phyloP scores from a whole-genome alignment of 1,140 invertebrate genomes.

The Rhagoletis pomonella region DNA sequence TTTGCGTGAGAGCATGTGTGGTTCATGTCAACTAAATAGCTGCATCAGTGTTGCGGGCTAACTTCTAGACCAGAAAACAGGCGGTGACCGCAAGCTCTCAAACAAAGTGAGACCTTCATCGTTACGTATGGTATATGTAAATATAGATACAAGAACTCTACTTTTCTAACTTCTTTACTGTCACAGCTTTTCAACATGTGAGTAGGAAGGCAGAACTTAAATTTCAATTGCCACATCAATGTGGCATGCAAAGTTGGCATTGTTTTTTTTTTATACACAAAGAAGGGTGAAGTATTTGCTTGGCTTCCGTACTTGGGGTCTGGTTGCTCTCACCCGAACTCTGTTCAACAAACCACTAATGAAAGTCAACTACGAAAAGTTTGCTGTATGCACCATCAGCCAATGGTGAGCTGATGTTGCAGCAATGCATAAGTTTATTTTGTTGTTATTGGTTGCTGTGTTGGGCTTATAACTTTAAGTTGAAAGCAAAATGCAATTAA shows the following conservation, averaged over 20 bases:
- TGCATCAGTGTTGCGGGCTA: constrained; percentile 6
- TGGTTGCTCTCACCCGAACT: neutral
- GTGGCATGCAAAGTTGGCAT: constrained; percentile 11
- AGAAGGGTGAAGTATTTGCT: neutral
- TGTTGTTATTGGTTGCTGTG: neutral
- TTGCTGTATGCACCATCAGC: constrained; percentile 27
- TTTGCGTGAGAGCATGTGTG: neutral
- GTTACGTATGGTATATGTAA: too few species aligned
- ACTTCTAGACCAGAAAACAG: neutral
- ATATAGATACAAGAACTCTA: neutral
- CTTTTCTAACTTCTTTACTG: neutral
- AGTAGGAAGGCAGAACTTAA: neutral
- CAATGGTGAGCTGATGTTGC: constrained; percentile 37
- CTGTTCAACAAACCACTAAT: constrained; percentile 36
- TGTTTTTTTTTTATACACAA: neutral
- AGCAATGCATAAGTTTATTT: constrained; percentile 22
- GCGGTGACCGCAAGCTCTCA: neutral
- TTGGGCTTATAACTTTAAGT: constrained; percentile 9
- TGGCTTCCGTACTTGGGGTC: neutral
- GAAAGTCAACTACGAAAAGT: constrained; percentile 48
- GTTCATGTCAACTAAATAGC: constrained; percentile 9
- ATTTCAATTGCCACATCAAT: constrained; percentile 28
- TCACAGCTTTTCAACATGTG: neutral
- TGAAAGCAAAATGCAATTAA: constrained; percentile 48
- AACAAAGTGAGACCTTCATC: neutral